A percentile compares a stretch with the other conserved stretches of the same genome.
Evolutionary conservation across 2,797 vertebrate genomes (phyloP).

Genomic region (Myotis planiceps): DNA sequence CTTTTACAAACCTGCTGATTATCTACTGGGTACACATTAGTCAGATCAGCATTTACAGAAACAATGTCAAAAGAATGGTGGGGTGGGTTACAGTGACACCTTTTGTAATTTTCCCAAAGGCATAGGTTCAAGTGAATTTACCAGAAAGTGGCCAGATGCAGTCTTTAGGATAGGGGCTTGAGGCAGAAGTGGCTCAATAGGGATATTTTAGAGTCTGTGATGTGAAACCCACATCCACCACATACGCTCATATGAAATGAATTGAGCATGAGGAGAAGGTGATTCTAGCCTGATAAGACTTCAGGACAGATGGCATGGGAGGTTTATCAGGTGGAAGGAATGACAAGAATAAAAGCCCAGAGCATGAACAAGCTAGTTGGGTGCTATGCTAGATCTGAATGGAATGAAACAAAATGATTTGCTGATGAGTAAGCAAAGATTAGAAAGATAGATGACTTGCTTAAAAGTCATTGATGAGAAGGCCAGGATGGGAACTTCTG

Average conservation of each 20-base stretch:
- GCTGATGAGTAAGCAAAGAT: neutral
- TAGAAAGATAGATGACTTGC: neutral
- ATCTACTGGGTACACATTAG: neutral
- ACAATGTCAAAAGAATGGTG: neutral
- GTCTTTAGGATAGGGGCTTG: neutral
- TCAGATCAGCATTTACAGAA: neutral
- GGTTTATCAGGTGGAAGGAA: neutral
- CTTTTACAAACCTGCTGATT: neutral
- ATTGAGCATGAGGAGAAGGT: neutral
- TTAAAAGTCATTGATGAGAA: neutral
- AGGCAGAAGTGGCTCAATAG: accelerated
- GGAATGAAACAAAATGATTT: neutral
- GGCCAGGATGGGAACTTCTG: neutral
- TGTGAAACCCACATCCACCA: neutral
- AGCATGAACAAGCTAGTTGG: neutral
- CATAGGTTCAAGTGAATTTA: neutral
- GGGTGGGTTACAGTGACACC: neutral
- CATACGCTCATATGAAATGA: neutral
- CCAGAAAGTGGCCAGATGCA: no score
- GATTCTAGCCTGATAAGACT: neutral
- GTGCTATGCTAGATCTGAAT: neutral
- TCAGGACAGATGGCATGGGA: neutral
- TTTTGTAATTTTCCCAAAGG: neutral
- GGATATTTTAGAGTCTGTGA: neutral
- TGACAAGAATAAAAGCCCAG: neutral